Evolutionary conservation across 2,797 vertebrate genomes (phyloP), one percentile per base, ranked within the genome.

Genomic region (Linurgus olivaceus): DNA sequence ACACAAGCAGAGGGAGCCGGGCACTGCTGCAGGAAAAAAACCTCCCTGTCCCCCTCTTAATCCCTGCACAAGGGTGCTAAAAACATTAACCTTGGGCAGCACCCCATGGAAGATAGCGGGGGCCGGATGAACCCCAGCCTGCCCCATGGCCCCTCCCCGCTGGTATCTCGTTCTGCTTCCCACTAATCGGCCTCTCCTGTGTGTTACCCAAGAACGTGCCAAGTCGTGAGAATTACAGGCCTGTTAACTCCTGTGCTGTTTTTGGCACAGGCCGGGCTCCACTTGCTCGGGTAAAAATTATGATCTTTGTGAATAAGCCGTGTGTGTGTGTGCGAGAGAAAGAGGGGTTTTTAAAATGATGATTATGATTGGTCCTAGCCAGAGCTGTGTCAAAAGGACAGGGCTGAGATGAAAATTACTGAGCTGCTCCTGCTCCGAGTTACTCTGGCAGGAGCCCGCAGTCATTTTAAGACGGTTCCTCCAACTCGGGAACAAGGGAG

Each of bases 161-260:
- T 26, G 3, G 1, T 66, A 95, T 86, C 95, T 94, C 48, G 0
- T 82, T 71, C 29, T 71, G 75, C 92, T 62, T 91, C 75, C 77
- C 67, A 86, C 94, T 92, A 79, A 94, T 95, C 63, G 3, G 71
- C 92, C 84, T 86, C 95, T 96, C 20, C 8, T 80, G 85, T 55
- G 61, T 37, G 93, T 62, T 94, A 95, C 94, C 95, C 86, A 75
- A 94, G 96, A 96, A 96, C 51, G 70, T 95, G 95, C 95, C 95
- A 95, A 97, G 95, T 88, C 44, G 66, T 80, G 94, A 97, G 96
- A 96, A 95, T 94, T 94, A 96, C 95, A 94, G 95, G 89, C 95
- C 95, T 95, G 95, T 96, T 97, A 96, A 95, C 95, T 96, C 93
- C 76, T 11, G 37, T 94, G 89, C 94, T 97, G 10, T 90, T 96